A percentile compares a stretch with the other conserved stretches of the same genome.
These are phyloP conservation scores for Calliopum simillimum DNA, from an alignment of 2,888 invertebrate species.

Conservation along the genomic window DNA sequence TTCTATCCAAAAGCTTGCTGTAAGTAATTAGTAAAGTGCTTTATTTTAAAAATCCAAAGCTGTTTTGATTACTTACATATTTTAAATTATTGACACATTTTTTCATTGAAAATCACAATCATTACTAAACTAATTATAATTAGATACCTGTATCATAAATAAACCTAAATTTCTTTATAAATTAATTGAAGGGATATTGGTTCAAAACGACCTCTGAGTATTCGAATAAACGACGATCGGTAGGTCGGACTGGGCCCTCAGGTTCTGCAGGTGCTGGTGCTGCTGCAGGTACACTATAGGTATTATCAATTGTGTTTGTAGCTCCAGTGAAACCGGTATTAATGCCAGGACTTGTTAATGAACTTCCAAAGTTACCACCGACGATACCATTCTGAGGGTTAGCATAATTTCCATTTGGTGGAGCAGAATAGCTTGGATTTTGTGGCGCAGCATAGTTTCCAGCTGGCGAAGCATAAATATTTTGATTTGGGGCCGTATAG, in stretches of 20 bases:
- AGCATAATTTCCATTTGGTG: too few relatives aligned
- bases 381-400: too few relatives aligned
- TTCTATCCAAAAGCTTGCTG: too few relatives aligned
- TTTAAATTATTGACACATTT: too few relatives aligned
- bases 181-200: slow-evolving; percentile 46
- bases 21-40: too few relatives aligned
- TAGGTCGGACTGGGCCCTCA: slow-evolving; percentile 36
- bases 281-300: not conserved
- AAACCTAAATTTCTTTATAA: not conserved
- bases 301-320: slow-evolving; percentile 28
- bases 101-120: too few relatives aligned
- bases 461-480: too few relatives aligned
- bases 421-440: too few relatives aligned
- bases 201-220: slow-evolving; percentile 43
- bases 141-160: not conserved
- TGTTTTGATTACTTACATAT: too few relatives aligned
- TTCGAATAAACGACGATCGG: slow-evolving; percentile 43
- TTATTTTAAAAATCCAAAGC: too few relatives aligned
- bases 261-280: not conserved
- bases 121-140: too few relatives aligned
- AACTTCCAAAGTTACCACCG: not conserved
- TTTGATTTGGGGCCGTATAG: slow-evolving; percentile 17
- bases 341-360: slow-evolving; percentile 37
- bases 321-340: slow-evolving; percentile 25
- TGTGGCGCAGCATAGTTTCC: too few relatives aligned